Evolutionary conservation across 2,888 invertebrate species (phyloP).

Genomic region (Pyrrhopygopsis socrates): DNA sequence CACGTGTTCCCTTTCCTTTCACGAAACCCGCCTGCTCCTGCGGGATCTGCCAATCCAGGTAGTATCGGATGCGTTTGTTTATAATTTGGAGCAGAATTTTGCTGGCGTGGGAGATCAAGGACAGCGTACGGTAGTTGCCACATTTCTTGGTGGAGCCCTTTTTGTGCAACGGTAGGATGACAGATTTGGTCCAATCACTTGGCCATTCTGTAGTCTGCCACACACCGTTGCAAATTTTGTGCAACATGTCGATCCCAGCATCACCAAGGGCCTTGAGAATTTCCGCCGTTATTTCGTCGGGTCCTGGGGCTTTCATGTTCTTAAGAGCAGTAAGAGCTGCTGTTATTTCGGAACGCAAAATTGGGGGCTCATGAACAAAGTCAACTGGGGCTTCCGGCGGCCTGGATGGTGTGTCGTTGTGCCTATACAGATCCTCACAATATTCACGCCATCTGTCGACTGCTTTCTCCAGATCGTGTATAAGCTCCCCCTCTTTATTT

Average conservation of each 20-base stretch:
- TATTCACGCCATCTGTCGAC: neutral
- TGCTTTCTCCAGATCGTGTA: neutral
- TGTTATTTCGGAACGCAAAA: neutral
- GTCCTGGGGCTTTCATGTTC: neutral
- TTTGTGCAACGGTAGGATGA: neutral
- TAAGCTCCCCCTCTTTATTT: no score
- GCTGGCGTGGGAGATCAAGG: neutral
- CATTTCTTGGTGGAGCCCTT: neutral
- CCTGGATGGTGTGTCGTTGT: neutral
- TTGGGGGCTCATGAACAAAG: neutral
- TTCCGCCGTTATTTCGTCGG: neutral
- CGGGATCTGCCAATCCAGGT: neutral
- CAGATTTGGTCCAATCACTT: neutral
- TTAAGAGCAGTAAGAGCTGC: neutral
- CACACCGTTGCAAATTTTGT: neutral
- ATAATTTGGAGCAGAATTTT: neutral
- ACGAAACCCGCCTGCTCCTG: neutral
- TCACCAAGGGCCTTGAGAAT: neutral
- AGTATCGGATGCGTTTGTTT: slow-evolving; percentile 2
- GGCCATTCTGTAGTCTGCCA: no score
- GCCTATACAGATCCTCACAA: neutral
- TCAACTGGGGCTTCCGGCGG: neutral
- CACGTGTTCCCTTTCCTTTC: neutral
- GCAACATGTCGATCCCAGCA: neutral
- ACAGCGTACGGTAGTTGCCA: neutral